phyloP scores from a whole-genome alignment of 2,113 vertebrate genomes.

The Macrotus californicus region DNA sequence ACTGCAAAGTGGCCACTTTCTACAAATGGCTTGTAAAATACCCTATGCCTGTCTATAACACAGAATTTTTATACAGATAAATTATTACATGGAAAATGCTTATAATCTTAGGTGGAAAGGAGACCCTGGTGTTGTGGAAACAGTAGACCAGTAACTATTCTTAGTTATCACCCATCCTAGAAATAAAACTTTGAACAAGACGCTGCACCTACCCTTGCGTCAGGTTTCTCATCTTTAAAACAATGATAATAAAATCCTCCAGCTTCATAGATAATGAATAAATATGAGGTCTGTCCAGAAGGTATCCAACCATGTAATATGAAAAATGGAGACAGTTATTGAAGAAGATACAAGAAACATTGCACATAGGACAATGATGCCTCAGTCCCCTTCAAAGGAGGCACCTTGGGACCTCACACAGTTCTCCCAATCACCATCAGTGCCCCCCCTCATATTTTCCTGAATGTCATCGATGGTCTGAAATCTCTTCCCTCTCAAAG shows the following conservation, averaged over 20 bases:
- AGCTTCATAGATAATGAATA: not conserved
- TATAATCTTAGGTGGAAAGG: not conserved
- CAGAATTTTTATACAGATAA: not conserved
- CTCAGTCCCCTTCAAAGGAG: no score
- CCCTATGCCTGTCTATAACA: not conserved
- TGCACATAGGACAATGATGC: no score
- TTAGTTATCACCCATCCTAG: not conserved
- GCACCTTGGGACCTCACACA: no score
- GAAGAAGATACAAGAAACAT: no score
- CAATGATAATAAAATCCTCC: not conserved
- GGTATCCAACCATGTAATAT: no score
- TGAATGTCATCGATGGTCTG: no score
- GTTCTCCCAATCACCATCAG: no score
- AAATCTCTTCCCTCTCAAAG: no score
- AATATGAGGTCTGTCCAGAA: not conserved
- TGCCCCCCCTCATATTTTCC: no score
- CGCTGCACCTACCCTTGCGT: not conserved
- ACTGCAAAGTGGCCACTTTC: slow-evolving; percentile 26
- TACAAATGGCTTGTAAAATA: slow-evolving; percentile 19
- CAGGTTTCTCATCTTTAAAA: slow-evolving; percentile 17
- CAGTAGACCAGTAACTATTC: not conserved
- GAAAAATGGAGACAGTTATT: no score
- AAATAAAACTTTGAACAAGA: slow-evolving; percentile 31
- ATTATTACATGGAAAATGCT: not conserved
- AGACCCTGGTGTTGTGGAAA: not conserved